Conservation (phyloP, 2,113 vertebrate genomes). For the Orcinus orca region DNA sequence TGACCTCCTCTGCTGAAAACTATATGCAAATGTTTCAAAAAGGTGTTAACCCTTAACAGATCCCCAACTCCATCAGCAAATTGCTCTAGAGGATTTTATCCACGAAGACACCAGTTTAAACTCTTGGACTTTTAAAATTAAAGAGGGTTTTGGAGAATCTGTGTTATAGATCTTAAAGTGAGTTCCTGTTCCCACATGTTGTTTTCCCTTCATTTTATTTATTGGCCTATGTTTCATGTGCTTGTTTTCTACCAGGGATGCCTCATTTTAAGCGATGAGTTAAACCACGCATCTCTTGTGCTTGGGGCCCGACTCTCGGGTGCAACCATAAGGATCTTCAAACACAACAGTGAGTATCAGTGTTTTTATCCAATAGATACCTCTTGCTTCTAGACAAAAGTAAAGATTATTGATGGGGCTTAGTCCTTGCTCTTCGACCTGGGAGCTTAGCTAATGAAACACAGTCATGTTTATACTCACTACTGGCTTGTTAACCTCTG, state of each 20-base stretch:
- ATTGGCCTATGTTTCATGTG: background rate
- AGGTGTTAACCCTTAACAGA: background rate
- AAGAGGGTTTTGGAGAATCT: background rate
- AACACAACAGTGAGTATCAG: constrained; percentile 94
- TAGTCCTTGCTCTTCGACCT: constrained; percentile 37
- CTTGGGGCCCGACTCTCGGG: constrained; percentile 93
- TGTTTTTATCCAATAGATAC: background rate
- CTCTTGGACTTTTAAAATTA: background rate
- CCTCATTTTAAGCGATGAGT: constrained; percentile 95
- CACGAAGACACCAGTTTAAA: background rate
- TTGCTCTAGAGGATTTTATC: background rate
- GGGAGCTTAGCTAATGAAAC: background rate
- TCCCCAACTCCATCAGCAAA: background rate
- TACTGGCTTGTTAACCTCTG: constrained; percentile 55
- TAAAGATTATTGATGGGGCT: background rate
- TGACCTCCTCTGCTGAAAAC: constrained; percentile 1
- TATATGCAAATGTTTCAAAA: background rate
- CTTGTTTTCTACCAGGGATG: constrained; percentile 87
- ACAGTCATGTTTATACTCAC: constrained; percentile 41
- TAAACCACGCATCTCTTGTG: constrained; percentile 94
- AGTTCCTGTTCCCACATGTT: background rate
- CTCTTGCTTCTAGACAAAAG: background rate
- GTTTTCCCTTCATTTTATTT: background rate
- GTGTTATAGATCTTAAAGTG: background rate
- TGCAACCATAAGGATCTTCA: constrained; percentile 93